Evolutionary conservation across 1,140 invertebrate species (phyloP), one percentile per base, ranked within the genome.

Genomic region (Lepidotrigona ventralis): DNA sequence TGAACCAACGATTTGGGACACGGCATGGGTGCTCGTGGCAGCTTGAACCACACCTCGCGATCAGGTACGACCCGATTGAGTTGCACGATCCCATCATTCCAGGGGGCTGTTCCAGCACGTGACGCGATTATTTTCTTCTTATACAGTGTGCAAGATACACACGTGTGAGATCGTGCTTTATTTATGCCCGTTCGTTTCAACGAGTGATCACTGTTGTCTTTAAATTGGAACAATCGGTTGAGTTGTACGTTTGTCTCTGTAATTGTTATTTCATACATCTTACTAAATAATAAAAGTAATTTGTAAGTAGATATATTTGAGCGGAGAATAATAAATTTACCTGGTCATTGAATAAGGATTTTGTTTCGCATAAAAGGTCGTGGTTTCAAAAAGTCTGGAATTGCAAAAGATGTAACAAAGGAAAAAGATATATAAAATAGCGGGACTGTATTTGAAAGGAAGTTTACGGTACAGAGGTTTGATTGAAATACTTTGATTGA

Each of bases 1-100:
- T 72, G 53, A 73, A 79, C 33, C 76, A 63, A 73, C 82, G 82
- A 83, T 83, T 79, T 79, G 58, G 82, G 82, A 64, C 82, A 83
- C 66, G 11, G 82, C 76, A 77, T 83, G 82, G 82, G 82, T 33
- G 76, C 33, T 12, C 14, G 39, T 46, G 39, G 2, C 51, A 72
- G 69, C 66, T 70, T 56, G 26, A 21, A 33, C 72, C 33, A 11
- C 21, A 14, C 33, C 39, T 39, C 39, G 39, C 39, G 68, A 51
- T 79, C 64, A 66, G 58, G 69, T 63, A 54, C 54, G 63, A 79
- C 56, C 29, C 46, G 54, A 29, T 29, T 2, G 29, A 29, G 29
- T 29, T 79, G 74, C 54, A 1, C 21, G 74, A n/a, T 39, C 39
- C 23, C 17, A 46, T 17, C 54, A 60, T 26, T 60, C n/a, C n/a